Conservation (phyloP, 2,888 invertebrate species). For the Diloba caeruleocephala region DNA sequence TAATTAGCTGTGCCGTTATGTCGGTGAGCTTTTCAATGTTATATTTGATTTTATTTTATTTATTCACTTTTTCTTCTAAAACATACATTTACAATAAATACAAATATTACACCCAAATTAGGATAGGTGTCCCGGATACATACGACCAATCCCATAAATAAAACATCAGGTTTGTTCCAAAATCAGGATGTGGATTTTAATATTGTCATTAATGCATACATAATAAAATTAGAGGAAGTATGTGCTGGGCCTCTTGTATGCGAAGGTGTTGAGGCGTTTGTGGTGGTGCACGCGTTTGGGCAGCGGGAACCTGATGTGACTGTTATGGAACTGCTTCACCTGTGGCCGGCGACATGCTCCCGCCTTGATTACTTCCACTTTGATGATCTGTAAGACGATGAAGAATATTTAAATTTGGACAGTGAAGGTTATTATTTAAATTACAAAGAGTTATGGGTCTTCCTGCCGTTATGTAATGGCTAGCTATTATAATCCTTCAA, state of each 20-base stretch:
- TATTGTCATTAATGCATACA: conserved; percentile 65
- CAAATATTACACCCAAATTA: too few relatives aligned
- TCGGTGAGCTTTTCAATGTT: too few relatives aligned
- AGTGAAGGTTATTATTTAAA: too few relatives aligned
- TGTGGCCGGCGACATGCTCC: conserved; percentile 97
- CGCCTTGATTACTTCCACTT: conserved; percentile 97
- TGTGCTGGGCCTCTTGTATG: conserved; percentile 94
- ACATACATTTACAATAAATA: too few relatives aligned
- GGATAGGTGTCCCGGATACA: too few relatives aligned
- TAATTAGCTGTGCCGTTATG: too few relatives aligned
- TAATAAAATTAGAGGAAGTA: conserved; percentile 90
- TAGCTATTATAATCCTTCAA: too few relatives aligned
- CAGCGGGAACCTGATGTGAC: conserved; percentile 98
- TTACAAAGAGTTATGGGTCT: too few relatives aligned
- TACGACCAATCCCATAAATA: conserved; percentile 5
- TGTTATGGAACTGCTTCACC: conserved; percentile 99
- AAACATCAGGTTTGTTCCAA: conserved; percentile 57
- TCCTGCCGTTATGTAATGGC: too few relatives aligned
- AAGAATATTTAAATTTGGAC: background rate
- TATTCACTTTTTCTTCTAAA: background rate
- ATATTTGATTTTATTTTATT: too few relatives aligned
- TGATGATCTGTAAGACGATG: conserved; percentile 94
- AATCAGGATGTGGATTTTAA: conserved; percentile 73
- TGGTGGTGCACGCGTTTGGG: conserved; percentile 96
- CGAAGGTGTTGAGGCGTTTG: conserved; percentile 95